Conservation (phyloP, 1,140 invertebrate species). For the Plectus sambesii region DNA sequence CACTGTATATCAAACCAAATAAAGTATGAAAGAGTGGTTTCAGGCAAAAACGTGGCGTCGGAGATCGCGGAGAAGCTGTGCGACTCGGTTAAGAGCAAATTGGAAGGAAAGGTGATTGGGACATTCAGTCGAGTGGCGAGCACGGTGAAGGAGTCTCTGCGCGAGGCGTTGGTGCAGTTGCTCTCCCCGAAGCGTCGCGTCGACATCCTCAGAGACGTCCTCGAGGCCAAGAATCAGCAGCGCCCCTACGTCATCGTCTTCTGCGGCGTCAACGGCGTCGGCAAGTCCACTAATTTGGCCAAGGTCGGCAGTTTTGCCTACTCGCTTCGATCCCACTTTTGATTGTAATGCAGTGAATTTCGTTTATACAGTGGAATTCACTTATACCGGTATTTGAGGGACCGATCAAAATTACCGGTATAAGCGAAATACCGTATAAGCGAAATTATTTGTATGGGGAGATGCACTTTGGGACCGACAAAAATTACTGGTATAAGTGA, state of each 20-base stretch:
- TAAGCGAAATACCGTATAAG: no score
- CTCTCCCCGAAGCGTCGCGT: slow-evolving; percentile 83
- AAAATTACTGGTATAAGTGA: no score
- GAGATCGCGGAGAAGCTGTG: slow-evolving; percentile 89
- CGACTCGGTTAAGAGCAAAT: slow-evolving; percentile 76
- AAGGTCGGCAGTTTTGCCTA: slow-evolving; percentile 56
- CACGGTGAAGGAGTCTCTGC: slow-evolving; percentile 74
- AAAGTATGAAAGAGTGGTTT: slow-evolving; percentile 24
- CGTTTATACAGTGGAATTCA: no score
- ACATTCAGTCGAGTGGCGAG: slow-evolving; percentile 56
- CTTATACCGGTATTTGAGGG: no score
- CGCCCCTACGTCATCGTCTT: slow-evolving; percentile 92
- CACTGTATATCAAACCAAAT: slow-evolving; percentile 10
- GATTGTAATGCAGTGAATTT: not conserved
- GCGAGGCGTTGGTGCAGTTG: slow-evolving; percentile 55
- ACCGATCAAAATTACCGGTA: no score
- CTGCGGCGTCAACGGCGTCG: slow-evolving; percentile 98
- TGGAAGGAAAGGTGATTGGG: slow-evolving; percentile 72
- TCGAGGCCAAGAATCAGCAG: slow-evolving; percentile 67
- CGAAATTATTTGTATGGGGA: no score
- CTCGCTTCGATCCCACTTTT: not conserved
- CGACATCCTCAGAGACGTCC: slow-evolving; percentile 88
- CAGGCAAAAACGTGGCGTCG: slow-evolving; percentile 85
- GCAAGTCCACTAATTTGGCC: slow-evolving; percentile 97
- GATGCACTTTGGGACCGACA: no score